Conservation (phyloP, 2,888 invertebrate genomes). For the Erynnis tages region DNA sequence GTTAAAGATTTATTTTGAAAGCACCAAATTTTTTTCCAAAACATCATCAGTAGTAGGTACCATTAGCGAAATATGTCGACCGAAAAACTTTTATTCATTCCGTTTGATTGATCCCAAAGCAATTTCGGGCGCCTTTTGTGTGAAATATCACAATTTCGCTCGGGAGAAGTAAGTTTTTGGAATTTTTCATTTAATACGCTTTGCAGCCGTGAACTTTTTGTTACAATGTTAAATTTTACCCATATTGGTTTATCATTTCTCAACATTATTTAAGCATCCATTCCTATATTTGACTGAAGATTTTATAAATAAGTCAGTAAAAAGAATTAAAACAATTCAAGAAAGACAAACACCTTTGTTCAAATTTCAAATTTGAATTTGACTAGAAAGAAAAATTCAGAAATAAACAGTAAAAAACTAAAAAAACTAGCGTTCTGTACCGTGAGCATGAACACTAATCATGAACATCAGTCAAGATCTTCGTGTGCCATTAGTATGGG, state of each 20-base stretch:
- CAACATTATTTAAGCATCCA: not conserved
- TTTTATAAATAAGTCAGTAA: too few species aligned
- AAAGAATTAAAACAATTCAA: too few species aligned
- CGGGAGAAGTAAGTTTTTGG: not conserved
- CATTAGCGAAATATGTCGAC: not conserved
- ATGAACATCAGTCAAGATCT: too few species aligned
- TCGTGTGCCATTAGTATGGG: too few species aligned
- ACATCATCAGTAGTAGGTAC: constrained; percentile 16
- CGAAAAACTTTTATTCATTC: constrained; percentile 11
- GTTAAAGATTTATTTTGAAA: too few species aligned
- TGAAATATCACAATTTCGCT: constrained; percentile 14
- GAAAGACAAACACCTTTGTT: too few species aligned
- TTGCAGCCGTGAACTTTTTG: not conserved
- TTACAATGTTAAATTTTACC: not conserved
- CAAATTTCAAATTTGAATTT: too few species aligned
- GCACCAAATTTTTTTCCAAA: constrained; percentile 5
- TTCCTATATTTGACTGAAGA: too few species aligned
- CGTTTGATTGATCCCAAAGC: constrained; percentile 4
- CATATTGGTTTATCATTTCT: not conserved
- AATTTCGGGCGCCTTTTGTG: not conserved
- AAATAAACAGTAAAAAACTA: too few species aligned
- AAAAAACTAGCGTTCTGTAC: too few species aligned
- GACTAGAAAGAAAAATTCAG: too few species aligned
- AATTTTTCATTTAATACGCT: constrained; percentile 3
- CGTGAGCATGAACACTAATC: too few species aligned